These are phyloP conservation scores for Mechanitis messenoides DNA, from an alignment of 2,888 invertebrate genomes.

Conservation along the genomic window DNA sequence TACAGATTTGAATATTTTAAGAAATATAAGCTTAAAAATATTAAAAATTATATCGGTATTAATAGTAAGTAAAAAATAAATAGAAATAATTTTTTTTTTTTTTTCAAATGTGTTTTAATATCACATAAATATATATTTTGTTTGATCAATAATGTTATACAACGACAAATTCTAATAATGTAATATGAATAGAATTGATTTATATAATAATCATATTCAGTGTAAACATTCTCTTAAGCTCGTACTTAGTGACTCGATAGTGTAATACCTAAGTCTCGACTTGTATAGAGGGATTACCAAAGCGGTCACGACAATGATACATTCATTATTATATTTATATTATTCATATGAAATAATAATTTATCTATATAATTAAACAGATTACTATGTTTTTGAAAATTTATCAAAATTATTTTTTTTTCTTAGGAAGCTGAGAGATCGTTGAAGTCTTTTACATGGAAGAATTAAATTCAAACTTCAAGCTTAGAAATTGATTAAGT, in stretches of 20 bases:
- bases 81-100: not conserved
- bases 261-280: slow-evolving; percentile 16
- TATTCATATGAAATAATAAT: not conserved
- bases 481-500: slow-evolving; percentile 11
- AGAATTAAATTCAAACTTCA: slow-evolving; percentile 10
- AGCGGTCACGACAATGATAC: slow-evolving; percentile 10
- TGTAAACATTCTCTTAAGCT: slow-evolving; percentile 16
- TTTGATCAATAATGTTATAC: not conserved
- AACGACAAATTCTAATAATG: not conserved
- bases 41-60: too few species aligned
- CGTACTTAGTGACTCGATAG: slow-evolving; percentile 14
- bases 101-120: not conserved
- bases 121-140: not conserved
- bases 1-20: not conserved
- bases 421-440: slow-evolving; percentile 26
- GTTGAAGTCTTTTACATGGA: slow-evolving; percentile 44
- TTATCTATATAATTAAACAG: too few species aligned
- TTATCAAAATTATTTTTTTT: not conserved
- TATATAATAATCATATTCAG: slow-evolving; percentile 8
- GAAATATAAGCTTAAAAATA: not conserved
- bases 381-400: not conserved
- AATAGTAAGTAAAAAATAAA: too few species aligned
- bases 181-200: slow-evolving; percentile 5
- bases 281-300: slow-evolving; percentile 16
- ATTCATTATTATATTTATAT: slow-evolving; percentile 9